phyloP scores from a whole-genome alignment of 2,113 vertebrate species.

The Caranx ignobilis region DNA sequence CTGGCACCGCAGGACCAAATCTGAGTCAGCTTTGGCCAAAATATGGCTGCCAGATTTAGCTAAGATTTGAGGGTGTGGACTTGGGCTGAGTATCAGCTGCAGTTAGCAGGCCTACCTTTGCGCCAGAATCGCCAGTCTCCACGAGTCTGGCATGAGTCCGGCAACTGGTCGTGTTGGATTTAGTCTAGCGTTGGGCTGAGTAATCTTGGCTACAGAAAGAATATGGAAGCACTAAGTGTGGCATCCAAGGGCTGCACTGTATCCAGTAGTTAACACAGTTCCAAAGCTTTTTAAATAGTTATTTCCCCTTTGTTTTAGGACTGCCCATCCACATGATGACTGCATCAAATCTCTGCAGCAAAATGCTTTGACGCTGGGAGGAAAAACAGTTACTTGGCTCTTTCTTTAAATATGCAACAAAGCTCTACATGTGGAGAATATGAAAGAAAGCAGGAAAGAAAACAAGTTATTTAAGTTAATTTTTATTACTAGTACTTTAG shows the following conservation, averaged over 20 bases:
- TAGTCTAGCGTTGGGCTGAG: constrained; percentile 20
- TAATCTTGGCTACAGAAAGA: constrained; percentile 28
- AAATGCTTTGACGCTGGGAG: neutral
- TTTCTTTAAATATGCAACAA: neutral
- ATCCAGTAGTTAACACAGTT: neutral
- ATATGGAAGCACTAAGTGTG: constrained; percentile 10
- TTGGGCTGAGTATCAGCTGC: constrained; percentile 31
- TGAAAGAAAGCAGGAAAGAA: too few relatives aligned
- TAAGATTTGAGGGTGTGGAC: constrained; percentile 42
- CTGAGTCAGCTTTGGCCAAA: constrained; percentile 33
- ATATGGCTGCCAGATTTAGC: constrained; percentile 39
- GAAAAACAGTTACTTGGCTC: neutral
- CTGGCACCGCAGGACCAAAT: constrained; percentile 31
- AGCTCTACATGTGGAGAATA: neutral
- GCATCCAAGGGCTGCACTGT: neutral
- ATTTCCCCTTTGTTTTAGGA: neutral
- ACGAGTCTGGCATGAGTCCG: constrained; percentile 30
- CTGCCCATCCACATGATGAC: neutral
- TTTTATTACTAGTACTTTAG: too few relatives aligned
- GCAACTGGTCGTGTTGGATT: constrained; percentile 41
- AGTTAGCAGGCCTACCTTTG: constrained; percentile 36
- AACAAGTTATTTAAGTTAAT: too few relatives aligned
- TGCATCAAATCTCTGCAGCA: neutral
- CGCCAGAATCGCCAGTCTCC: constrained; percentile 26
- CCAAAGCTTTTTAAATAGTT: constrained; percentile 4